phyloP scores from a whole-genome alignment of 2,797 vertebrate genomes.

The Falco naumanni region DNA sequence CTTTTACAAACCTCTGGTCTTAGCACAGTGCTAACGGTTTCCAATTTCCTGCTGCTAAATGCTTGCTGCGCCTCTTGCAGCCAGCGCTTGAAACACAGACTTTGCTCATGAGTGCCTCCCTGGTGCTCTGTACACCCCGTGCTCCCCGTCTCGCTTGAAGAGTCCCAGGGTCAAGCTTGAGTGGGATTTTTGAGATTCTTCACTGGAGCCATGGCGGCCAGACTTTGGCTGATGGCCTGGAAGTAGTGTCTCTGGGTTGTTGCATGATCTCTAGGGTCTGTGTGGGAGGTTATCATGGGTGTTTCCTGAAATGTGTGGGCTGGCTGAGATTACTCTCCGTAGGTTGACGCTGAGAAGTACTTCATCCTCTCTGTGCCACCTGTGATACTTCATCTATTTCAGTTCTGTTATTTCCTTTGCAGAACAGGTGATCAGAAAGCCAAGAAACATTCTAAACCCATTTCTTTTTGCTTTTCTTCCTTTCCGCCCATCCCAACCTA shows the following conservation, averaged over 20 bases:
- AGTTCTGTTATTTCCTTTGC: neutral
- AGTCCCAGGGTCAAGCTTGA: neutral
- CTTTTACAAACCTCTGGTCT: neutral
- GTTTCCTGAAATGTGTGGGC: neutral
- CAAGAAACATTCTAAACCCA: neutral
- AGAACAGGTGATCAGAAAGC: neutral
- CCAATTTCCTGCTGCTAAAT: neutral
- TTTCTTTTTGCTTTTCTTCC: neutral
- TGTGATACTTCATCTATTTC: fast-evolving
- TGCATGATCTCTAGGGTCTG: neutral
- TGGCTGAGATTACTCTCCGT: neutral
- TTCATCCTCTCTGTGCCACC: neutral
- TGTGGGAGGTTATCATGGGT: neutral
- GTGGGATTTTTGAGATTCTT: neutral
- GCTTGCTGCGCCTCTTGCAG: neutral
- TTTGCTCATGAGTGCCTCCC: neutral
- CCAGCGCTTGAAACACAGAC: fast-evolving
- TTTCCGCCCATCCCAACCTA: neutral
- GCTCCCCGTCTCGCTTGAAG: neutral
- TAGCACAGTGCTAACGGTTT: neutral
- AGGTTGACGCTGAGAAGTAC: neutral
- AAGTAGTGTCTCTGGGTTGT: neutral
- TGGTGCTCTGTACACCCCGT: neutral
- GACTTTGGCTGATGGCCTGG: neutral
- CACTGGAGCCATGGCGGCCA: fast-evolving